Evolutionary conservation across 2,113 vertebrate genomes (phyloP).

Genomic region (Coptodon rendalli): DNA sequence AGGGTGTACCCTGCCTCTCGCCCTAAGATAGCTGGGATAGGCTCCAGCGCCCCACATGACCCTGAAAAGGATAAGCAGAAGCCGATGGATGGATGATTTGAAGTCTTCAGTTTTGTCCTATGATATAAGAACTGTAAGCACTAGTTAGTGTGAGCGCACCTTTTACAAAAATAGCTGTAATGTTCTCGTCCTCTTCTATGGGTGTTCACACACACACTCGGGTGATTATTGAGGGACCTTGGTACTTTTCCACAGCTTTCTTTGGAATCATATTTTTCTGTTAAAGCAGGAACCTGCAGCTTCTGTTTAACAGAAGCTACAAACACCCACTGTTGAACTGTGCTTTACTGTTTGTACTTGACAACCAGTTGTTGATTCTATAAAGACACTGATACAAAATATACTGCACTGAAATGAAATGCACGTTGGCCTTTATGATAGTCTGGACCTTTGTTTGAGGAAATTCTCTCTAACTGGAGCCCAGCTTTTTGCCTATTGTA

Average conservation of each 20-base stretch:
- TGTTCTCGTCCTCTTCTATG: not conserved
- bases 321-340: not conserved
- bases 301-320: not conserved
- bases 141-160: not conserved
- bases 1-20: not conserved
- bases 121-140: not conserved
- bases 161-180: not conserved
- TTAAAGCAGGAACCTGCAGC: not conserved
- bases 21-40: not conserved
- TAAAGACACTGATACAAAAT: not conserved
- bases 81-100: not conserved
- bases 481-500: rapidly evolving
- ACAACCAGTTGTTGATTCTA: not conserved
- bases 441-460: not conserved
- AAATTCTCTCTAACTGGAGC: not conserved
- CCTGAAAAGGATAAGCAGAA: not conserved
- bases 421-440: not conserved
- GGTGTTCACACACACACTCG: not conserved
- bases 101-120: not conserved
- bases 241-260: not conserved
- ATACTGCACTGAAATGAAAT: not conserved
- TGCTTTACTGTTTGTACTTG: not conserved
- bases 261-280: not conserved
- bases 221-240: not conserved
- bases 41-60: not conserved